A percentile compares a stretch with the other conserved stretches of the same genome.
These are phyloP conservation scores for Athrips mouffetella DNA, from an alignment of 2,888 invertebrate genomes.

Conservation along the genomic window DNA sequence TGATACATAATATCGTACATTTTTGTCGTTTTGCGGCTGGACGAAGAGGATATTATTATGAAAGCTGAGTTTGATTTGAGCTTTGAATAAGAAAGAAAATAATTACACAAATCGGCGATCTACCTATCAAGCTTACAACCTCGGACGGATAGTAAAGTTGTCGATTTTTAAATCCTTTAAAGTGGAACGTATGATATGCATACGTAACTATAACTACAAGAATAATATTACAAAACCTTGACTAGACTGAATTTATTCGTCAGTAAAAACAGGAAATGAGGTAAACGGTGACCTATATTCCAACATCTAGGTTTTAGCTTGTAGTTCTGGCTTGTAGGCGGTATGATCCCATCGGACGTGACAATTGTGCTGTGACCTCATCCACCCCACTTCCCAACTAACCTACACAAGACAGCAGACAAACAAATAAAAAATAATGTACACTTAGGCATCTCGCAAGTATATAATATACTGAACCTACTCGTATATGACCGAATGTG, in stretches of 20 bases:
- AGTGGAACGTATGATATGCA: too few species aligned
- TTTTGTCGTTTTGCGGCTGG: too few species aligned
- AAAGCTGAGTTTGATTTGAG: neutral
- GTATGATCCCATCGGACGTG: constrained; percentile 52
- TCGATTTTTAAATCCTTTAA: too few species aligned
- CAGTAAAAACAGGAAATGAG: constrained; percentile 24
- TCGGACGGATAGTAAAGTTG: too few species aligned
- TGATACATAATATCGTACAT: neutral
- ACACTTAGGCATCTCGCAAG: neutral
- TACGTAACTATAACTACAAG: neutral
- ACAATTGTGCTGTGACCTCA: constrained; percentile 45
- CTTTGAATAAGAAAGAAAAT: neutral
- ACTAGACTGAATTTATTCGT: neutral
- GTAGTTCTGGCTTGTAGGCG: constrained; percentile 39
- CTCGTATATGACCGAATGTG: too few species aligned
- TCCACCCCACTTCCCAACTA: neutral
- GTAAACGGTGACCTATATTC: constrained; percentile 22
- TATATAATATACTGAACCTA: too few species aligned
- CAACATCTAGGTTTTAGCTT: constrained; percentile 34
- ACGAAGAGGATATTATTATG: too few species aligned
- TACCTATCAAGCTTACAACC: too few species aligned
- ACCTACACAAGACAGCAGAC: neutral
- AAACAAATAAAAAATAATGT: neutral
- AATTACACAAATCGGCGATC: too few species aligned
- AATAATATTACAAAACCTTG: too few species aligned